Evolutionary conservation across 2,113 vertebrate species (phyloP), one percentile per base, ranked within the genome.

Genomic region (Syngnathus scovelli): DNA sequence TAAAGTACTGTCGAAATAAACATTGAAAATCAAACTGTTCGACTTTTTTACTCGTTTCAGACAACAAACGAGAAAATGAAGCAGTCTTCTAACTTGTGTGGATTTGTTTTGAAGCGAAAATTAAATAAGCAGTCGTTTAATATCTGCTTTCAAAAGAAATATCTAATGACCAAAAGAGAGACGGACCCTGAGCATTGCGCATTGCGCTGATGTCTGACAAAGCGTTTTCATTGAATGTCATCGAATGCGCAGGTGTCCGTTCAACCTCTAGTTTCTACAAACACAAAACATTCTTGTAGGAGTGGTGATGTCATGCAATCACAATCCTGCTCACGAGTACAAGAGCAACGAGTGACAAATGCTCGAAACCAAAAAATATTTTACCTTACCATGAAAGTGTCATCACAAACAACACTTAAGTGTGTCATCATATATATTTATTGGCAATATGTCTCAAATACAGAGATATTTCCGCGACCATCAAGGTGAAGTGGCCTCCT

Each of bases 191-290:
- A 41, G 7, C 39, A 41, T 54, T 69, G 64, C 12, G 7, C 23
- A 8, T 68, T 5, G 66, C 36, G 23, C 37, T 55, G 92, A 68
- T 90, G 85, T 69, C 91, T 94, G 63, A 76, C 91, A 94, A 62
- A 76, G 10, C 21, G 1, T 21, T 6, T 4, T 54, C 52, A 54
- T 10, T 9, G 19, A 7, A 52, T 52, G 4, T 46, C 12, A 46
- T 46, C 15, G 44, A 46, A 15, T 19, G 7, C 7, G 18, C 49
- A 51, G 49, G 49, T 51, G 51, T 52, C 8, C n/a, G 8, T 52
- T 52, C 51, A 10, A n/a, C 21, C 7, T 21, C 51, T 9, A 19
- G n/a, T 21, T 52, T 52, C 6, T 52, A 21, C n/a, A 21, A 52
- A 23, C n/a, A n/a, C 19, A 51, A 23, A n/a, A 54, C 11, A 54